These are phyloP conservation scores for Glyphotaelius pellucidus DNA, from an alignment of 2,888 invertebrate species.

Conservation along the genomic window DNA sequence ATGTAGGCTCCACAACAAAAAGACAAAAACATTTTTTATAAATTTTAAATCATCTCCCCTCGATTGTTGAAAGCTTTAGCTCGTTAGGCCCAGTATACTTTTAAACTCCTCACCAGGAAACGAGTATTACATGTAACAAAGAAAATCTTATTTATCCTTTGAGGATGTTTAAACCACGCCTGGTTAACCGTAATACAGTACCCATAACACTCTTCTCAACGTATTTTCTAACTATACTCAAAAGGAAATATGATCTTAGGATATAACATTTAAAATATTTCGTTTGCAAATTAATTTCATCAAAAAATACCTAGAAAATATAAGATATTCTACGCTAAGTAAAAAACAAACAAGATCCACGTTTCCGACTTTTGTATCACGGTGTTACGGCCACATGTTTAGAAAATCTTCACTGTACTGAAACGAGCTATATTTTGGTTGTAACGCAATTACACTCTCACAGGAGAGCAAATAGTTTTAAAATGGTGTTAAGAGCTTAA, in stretches of 20 bases:
- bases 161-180: slow-evolving; percentile 43
- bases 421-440: not conserved
- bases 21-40: slow-evolving; percentile 40
- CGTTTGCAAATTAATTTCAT: not conserved
- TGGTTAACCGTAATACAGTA: slow-evolving; percentile 46
- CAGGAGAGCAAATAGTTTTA: slow-evolving; percentile 4
- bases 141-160: slow-evolving; percentile 45
- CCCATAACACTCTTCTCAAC: slow-evolving; percentile 27
- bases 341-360: not conserved
- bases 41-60: not conserved
- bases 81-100: slow-evolving; percentile 10
- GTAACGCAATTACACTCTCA: not conserved
- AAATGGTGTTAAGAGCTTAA: slow-evolving; percentile 38
- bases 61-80: slow-evolving; percentile 45
- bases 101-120: slow-evolving; percentile 29
- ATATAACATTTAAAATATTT: not conserved
- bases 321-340: not conserved
- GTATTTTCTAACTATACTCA: not conserved
- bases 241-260: not conserved
- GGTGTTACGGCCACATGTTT: not conserved
- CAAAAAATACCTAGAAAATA: not conserved
- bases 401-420: not conserved
- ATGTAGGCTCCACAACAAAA: not conserved
- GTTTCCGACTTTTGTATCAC: not conserved
- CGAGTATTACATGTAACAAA: slow-evolving; percentile 31